These are phyloP conservation scores for Lophius piscatorius DNA, from an alignment of 2,113 vertebrate species.

Conservation along the genomic window DNA sequence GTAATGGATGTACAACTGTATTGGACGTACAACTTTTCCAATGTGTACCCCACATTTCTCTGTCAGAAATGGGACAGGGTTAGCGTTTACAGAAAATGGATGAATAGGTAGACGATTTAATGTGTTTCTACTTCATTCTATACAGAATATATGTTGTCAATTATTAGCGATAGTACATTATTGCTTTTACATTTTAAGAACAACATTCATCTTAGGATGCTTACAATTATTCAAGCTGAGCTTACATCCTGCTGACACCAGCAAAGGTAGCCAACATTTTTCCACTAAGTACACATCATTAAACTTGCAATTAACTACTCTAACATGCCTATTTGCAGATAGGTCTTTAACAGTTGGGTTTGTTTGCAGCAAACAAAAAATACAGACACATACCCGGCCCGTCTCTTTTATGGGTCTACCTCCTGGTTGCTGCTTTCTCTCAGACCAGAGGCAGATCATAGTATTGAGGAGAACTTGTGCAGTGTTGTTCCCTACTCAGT, in stretches of 20 bases:
- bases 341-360: background rate
- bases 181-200: too few species aligned
- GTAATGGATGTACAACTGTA: too few species aligned
- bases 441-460: conserved; percentile 6
- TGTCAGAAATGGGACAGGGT: too few species aligned
- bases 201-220: too few species aligned
- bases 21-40: too few species aligned
- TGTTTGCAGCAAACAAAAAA: background rate
- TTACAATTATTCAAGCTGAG: background rate
- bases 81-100: too few species aligned
- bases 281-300: too few species aligned
- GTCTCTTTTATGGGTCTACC: background rate
- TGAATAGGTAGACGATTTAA: too few species aligned
- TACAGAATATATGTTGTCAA: too few species aligned
- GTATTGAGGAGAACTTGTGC: conserved; percentile 1
- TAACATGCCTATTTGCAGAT: background rate
- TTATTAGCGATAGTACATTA: too few species aligned
- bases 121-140: too few species aligned
- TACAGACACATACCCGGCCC: conserved; percentile 10
- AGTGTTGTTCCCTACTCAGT: conserved; percentile 7
- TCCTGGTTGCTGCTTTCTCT: background rate
- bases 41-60: too few species aligned
- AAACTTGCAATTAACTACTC: background rate
- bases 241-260: background rate
- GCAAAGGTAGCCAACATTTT: background rate